Base-by-base conservation (phyloP, 1,140 invertebrate species). In the Pseudobourletiella spinata region DNA sequence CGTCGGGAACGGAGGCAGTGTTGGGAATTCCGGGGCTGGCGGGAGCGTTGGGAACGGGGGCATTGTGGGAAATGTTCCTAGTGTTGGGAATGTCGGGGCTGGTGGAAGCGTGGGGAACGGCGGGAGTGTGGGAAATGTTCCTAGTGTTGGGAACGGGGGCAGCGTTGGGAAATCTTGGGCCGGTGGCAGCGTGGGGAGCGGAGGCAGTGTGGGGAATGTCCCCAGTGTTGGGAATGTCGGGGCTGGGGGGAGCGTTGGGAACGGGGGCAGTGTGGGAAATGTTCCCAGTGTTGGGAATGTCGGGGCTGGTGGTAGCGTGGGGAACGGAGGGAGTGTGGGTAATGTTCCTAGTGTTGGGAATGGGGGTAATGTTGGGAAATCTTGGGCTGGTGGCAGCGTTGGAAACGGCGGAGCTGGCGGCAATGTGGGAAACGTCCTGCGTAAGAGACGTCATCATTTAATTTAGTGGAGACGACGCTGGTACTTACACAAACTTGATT, bases 231-330 rank as follows among this genome's bases (percentile, higher is more conserved):
- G 50, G 15, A 20, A 20, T 51, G 26, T 20, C 14, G 30, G n/a
- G 48, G 44, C 39, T 60, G n/a, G n/a, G 2, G 59, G 29, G n/a
- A 55, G n/a, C 3, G 46, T 60, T 32, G 44, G 46, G 4, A 30
- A n/a, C 24, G 58, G 25, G 18, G 44, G 46, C 24, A 26, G 15
- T 6, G 46, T 60, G 11, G 57, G 42, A 3, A 42, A 16, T 16
- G 57, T 46, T 59, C 25, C 25, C n/a, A 51, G 26, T 26, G 58
- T 26, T 28, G 32, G 28, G 18, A 61, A 22, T 44, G 59, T 20
- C 18, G 28, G 26, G 24, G 25, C 4, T 22, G 54, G 8, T 22
- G 28, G 54, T 14, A 39, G 16, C n/a, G 32, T 32, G 3, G 3
- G 26, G 26, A 56, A 11, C 3, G 26, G 6, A 20, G 20, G 4